A percentile compares a stretch with the other conserved stretches of the same genome.
Evolutionary conservation across 2,888 invertebrate species (phyloP).

Genomic region (Agrilus biguttatus): DNA sequence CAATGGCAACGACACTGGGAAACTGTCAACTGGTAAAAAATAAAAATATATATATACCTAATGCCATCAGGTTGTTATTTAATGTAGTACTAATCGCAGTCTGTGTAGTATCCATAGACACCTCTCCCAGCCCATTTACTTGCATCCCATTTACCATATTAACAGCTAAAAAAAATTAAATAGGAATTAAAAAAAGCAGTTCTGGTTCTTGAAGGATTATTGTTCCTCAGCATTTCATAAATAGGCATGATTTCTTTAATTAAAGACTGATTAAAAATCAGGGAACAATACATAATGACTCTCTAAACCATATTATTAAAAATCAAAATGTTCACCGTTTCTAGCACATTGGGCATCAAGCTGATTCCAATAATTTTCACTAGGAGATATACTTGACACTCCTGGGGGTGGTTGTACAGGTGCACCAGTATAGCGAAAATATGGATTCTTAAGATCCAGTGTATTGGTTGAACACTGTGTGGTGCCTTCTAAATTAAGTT

Average conservation of each 20-base stretch:
- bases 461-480: constrained; percentile 77
- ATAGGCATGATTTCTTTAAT: neutral
- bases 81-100: constrained; percentile 37
- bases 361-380: constrained; percentile 83
- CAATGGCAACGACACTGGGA: neutral
- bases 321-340: constrained; percentile 21
- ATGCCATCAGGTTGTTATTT: constrained; percentile 31
- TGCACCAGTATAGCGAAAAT: constrained; percentile 91
- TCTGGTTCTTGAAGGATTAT: neutral
- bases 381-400: constrained; percentile 78
- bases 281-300: too few species aligned
- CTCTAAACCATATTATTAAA: neutral
- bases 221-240: neutral
- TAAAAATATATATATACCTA: constrained; percentile 15
- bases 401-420: constrained; percentile 89
- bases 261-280: too few species aligned
- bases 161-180: constrained; percentile 34
- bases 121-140: constrained; percentile 58
- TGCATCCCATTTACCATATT: constrained; percentile 65
- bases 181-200: neutral
- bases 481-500: constrained; percentile 80
- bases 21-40: neutral
- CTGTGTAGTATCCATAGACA: constrained; percentile 53
- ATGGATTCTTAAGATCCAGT: constrained; percentile 94
- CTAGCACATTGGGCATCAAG: constrained; percentile 59